phyloP scores from a whole-genome alignment of 2,797 vertebrate species.

The Hydrolagus colliei region DNA sequence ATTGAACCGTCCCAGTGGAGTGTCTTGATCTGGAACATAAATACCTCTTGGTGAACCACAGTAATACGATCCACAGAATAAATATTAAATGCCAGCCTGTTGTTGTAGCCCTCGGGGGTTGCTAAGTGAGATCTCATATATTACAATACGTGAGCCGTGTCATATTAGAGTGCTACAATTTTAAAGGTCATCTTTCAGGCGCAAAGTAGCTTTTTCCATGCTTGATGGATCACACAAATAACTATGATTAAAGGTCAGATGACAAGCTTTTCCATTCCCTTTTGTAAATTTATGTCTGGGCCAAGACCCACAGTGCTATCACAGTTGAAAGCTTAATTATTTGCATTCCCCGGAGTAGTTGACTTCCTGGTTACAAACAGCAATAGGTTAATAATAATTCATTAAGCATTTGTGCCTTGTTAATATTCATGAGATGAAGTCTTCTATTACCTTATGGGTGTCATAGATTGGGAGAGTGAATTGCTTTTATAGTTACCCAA shows the following conservation, averaged over 20 bases:
- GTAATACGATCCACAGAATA: constrained; percentile 35
- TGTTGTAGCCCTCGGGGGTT: constrained; percentile 38
- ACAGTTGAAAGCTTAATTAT: constrained; percentile 24
- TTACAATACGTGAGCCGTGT: constrained; percentile 43
- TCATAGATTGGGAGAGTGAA: background rate
- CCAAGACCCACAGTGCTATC: background rate
- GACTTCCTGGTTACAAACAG: background rate
- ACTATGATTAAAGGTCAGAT: constrained; percentile 64
- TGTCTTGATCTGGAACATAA: constrained; percentile 47
- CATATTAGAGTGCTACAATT: constrained; percentile 49
- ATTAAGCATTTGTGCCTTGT: background rate
- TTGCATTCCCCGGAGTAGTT: background rate
- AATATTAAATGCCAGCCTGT: constrained; percentile 40
- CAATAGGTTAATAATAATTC: constrained; percentile 16
- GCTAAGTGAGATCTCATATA: constrained; percentile 43
- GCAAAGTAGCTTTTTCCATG: constrained; percentile 49
- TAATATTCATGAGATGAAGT: background rate
- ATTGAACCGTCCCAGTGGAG: constrained; percentile 39
- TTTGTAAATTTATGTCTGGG: constrained; percentile 48
- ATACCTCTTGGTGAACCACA: constrained; percentile 43
- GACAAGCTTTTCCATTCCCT: constrained; percentile 46
- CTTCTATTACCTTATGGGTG: background rate
- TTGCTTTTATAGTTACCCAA: too few relatives aligned
- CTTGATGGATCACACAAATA: constrained; percentile 53
- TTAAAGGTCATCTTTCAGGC: constrained; percentile 56